phyloP scores from a whole-genome alignment of 2,888 invertebrate species.

The Antheraea assamensis region DNA sequence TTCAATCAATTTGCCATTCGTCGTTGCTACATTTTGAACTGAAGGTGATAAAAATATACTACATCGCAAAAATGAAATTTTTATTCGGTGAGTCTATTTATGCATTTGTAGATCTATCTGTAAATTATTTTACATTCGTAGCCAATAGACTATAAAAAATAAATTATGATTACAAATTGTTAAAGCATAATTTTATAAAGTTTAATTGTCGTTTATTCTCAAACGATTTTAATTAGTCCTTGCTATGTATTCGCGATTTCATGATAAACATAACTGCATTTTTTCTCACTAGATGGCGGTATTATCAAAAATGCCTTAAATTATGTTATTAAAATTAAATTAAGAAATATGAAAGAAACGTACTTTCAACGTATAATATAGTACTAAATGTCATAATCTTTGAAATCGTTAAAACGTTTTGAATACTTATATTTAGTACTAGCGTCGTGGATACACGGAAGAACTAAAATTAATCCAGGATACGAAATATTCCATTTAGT shows the following conservation, averaged over 20 bases:
- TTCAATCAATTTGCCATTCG: not conserved
- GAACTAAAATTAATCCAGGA: not conserved
- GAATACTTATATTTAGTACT: not conserved
- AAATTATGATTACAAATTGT: no score
- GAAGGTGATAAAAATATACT: not conserved
- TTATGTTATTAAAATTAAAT: no score
- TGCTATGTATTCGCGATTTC: no score
- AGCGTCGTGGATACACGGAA: not conserved
- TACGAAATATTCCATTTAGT: no score
- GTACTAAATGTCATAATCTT: not conserved
- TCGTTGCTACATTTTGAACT: not conserved
- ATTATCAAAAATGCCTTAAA: not conserved
- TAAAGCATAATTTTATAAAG: no score
- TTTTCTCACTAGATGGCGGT: constrained; percentile 1
- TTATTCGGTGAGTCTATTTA: not conserved
- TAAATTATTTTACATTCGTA: no score
- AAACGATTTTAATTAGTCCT: no score
- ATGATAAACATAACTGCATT: not conserved
- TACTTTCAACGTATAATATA: no score
- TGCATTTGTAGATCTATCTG: not conserved
- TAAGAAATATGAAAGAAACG: not conserved
- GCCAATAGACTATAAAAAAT: no score
- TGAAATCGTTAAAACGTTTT: not conserved
- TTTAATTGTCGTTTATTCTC: no score
- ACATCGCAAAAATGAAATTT: not conserved